phyloP scores from a whole-genome alignment of 2,113 vertebrate species.

The Heloderma charlesbogerti region DNA sequence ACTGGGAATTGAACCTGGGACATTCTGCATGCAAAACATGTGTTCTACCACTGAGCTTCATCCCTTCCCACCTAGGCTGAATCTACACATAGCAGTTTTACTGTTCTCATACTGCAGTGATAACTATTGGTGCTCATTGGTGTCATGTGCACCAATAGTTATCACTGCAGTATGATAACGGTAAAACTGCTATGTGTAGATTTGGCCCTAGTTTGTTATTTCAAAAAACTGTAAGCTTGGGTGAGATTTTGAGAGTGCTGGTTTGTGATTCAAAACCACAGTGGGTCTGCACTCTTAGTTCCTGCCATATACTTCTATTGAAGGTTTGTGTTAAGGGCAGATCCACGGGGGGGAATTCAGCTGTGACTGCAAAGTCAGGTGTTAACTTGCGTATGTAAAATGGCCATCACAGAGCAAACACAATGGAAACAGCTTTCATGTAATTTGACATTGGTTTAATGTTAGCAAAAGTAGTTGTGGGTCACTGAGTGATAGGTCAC shows the following conservation, averaged over 20 bases:
- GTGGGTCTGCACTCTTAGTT: not conserved
- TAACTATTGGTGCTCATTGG: too few species aligned
- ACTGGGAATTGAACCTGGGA: too few species aligned
- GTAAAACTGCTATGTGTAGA: too few species aligned
- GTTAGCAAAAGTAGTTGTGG: not conserved
- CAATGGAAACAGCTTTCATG: not conserved
- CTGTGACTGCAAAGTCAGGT: not conserved
- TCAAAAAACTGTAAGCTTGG: conserved; percentile 25
- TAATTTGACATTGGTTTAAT: not conserved
- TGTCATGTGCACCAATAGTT: too few species aligned
- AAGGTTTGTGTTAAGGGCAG: not conserved
- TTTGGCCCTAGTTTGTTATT: not conserved
- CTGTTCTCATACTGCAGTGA: too few species aligned
- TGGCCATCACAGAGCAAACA: not conserved
- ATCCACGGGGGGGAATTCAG: not conserved
- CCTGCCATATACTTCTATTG: not conserved
- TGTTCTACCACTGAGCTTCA: too few species aligned
- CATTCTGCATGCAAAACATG: too few species aligned
- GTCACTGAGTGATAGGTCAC: not conserved
- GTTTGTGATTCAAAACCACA: conserved; percentile 27
- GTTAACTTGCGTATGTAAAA: not conserved
- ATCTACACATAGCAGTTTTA: too few species aligned
- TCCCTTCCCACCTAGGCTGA: too few species aligned
- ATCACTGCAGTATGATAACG: too few species aligned
- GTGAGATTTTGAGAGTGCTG: not conserved